A percentile compares a stretch with the other conserved stretches of the same genome.
phyloP scores from a whole-genome alignment of 92 coral and sea anemone species.

The Paragorgia papillata region DNA sequence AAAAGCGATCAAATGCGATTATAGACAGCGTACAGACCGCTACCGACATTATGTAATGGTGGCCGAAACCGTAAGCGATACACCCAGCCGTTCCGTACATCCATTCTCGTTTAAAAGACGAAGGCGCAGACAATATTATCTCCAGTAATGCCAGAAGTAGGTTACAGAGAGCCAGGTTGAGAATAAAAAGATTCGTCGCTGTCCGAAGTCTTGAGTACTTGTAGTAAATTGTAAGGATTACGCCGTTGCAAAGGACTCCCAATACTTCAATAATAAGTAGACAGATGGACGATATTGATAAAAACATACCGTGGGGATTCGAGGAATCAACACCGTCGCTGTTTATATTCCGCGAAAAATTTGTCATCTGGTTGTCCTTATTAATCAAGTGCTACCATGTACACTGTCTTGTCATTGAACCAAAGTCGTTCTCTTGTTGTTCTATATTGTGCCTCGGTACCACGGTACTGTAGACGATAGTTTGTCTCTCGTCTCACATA shows the following conservation, averaged over 20 bases:
- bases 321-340: not conserved
- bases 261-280: constrained; percentile 67
- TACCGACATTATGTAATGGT: constrained; percentile 77
- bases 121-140: constrained; percentile 66
- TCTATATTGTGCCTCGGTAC: too few relatives aligned
- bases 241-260: constrained; percentile 77
- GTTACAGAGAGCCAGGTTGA: constrained; percentile 88
- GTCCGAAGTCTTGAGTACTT: constrained; percentile 79
- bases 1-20: constrained; percentile 84
- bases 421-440: too few relatives aligned
- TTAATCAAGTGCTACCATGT: too few relatives aligned
- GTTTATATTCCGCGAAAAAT: not conserved
- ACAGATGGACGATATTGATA: constrained; percentile 35
- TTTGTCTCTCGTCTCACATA: not conserved
- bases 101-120: constrained; percentile 68
- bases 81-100: constrained; percentile 76
- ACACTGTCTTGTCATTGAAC: not conserved
- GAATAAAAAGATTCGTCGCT: constrained; percentile 84
- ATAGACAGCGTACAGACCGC: constrained; percentile 81
- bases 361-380: not conserved
- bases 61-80: constrained; percentile 73
- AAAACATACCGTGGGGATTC: not conserved
- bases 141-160: constrained; percentile 75
- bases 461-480: too few relatives aligned
- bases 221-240: constrained; percentile 75